phyloP scores from a whole-genome alignment of 37 sponge, comb jelly and placozoan genomes.

The Lycopodina hypogea region DNA sequence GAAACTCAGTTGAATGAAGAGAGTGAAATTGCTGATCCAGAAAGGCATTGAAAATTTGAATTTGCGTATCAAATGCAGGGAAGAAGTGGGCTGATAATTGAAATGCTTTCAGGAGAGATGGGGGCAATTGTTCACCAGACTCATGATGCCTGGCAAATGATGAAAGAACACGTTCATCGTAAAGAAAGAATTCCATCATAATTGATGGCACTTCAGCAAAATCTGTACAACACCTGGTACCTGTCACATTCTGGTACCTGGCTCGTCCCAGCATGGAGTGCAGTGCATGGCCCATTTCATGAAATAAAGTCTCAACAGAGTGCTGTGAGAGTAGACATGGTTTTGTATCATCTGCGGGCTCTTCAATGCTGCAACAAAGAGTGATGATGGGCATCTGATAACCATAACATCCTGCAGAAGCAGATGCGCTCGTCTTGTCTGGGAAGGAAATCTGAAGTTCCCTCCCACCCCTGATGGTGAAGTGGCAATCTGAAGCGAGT shows the following conservation, averaged over 20 bases:
- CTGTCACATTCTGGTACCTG: constrained; percentile 89
- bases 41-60: constrained; percentile 64
- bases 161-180: constrained; percentile 59
- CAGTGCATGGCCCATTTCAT: constrained; percentile 96
- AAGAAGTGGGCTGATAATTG: constrained; percentile 31
- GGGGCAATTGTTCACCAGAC: constrained; percentile 31
- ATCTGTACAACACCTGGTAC: constrained; percentile 89
- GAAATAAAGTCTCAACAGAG: constrained; percentile 84
- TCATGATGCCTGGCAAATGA: constrained; percentile 61
- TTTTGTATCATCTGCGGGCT: background rate
- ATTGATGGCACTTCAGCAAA: constrained; percentile 94
- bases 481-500: constrained; percentile 68
- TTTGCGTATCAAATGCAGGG: constrained; percentile 63
- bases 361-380: constrained; percentile 58
- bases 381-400: constrained; percentile 86
- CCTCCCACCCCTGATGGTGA: constrained; percentile 78
- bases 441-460: constrained; percentile 4
- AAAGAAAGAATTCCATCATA: constrained; percentile 86
- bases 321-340: constrained; percentile 46
- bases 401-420: background rate
- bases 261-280: constrained; percentile 88
- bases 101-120: background rate
- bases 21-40: constrained; percentile 77
- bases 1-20: background rate
- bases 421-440: background rate